These are phyloP conservation scores for Reticulitermes lucifugus DNA, from an alignment of 2,888 invertebrate species.

Conservation along the genomic window DNA sequence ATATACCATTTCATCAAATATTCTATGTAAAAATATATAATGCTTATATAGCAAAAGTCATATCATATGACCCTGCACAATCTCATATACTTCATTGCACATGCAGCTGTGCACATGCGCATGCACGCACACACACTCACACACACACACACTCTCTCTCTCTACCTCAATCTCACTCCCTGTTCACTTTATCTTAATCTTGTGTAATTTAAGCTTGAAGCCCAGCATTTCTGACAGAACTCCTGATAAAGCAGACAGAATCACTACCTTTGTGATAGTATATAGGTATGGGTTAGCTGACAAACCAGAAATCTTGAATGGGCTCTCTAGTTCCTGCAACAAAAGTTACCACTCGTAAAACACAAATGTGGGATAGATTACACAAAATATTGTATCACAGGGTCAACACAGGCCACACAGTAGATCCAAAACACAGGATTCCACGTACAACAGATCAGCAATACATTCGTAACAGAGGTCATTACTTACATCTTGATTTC, in stretches of 20 bases:
- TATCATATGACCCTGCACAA: not conserved
- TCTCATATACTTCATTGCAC: not conserved
- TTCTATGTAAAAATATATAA: constrained; percentile 25
- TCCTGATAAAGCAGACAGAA: constrained; percentile 94
- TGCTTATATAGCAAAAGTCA: constrained; percentile 3
- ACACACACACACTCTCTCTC: not conserved
- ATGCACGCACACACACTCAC: not conserved
- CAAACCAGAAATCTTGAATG: constrained; percentile 96
- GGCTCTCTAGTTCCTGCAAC: constrained; percentile 91
- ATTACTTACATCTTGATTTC: too few relatives aligned
- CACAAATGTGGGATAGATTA: too few relatives aligned
- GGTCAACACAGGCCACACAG: too few relatives aligned
- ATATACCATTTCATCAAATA: not conserved
- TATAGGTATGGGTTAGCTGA: constrained; percentile 96
- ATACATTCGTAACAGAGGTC: too few relatives aligned
- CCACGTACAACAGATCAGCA: too few relatives aligned
- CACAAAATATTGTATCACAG: too few relatives aligned
- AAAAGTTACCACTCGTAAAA: constrained; percentile 13
- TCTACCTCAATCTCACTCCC: too few relatives aligned
- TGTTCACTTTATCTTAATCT: constrained; percentile 90
- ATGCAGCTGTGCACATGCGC: not conserved
- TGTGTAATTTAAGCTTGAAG: constrained; percentile 95
- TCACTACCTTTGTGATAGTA: constrained; percentile 94
- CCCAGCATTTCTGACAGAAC: constrained; percentile 96
- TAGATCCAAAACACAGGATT: too few relatives aligned